phyloP scores from a whole-genome alignment of 1,140 invertebrate genomes.

The Pseudomyrmex cubaensis region DNA sequence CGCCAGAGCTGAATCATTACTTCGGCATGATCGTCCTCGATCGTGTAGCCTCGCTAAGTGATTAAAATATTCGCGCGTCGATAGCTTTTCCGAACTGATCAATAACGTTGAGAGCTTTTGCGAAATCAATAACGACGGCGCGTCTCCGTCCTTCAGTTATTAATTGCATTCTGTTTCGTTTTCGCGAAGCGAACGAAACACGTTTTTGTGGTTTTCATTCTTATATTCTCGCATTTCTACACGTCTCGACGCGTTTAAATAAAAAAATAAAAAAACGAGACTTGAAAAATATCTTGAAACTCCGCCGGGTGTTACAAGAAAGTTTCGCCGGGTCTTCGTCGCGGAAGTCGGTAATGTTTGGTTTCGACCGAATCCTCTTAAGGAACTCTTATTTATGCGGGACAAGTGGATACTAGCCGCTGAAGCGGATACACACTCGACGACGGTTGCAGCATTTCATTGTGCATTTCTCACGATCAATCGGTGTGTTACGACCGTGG shows the following conservation, averaged over 20 bases:
- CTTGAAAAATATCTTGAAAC: constrained; percentile 29
- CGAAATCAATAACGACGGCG: background rate
- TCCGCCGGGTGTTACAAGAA: background rate
- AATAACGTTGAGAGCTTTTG: background rate
- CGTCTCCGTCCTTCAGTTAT: too few relatives aligned
- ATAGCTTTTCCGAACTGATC: background rate
- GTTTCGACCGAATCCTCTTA: constrained; percentile 48
- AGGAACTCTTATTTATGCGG: constrained; percentile 45
- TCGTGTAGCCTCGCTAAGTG: background rate
- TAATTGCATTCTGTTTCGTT: background rate
- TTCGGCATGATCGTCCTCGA: background rate
- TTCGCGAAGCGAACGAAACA: background rate
- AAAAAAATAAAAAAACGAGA: constrained; percentile 13
- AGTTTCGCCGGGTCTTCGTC: constrained; percentile 12
- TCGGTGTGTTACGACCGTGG: constrained; percentile 34
- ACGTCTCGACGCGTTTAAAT: too few relatives aligned
- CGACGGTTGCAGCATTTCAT: constrained; percentile 57
- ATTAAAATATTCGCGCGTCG: background rate
- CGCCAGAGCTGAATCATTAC: background rate
- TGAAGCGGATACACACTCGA: constrained; percentile 35
- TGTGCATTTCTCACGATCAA: constrained; percentile 56
- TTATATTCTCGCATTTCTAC: too few relatives aligned
- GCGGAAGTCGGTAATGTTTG: constrained; percentile 3
- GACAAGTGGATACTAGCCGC: constrained; percentile 46
- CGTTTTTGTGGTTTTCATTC: background rate